A percentile compares a stretch with the other conserved stretches of the same genome.
These are phyloP conservation scores for Hephaestus fuliginosus DNA, from an alignment of 2,797 vertebrate genomes.

Conservation along the genomic window DNA sequence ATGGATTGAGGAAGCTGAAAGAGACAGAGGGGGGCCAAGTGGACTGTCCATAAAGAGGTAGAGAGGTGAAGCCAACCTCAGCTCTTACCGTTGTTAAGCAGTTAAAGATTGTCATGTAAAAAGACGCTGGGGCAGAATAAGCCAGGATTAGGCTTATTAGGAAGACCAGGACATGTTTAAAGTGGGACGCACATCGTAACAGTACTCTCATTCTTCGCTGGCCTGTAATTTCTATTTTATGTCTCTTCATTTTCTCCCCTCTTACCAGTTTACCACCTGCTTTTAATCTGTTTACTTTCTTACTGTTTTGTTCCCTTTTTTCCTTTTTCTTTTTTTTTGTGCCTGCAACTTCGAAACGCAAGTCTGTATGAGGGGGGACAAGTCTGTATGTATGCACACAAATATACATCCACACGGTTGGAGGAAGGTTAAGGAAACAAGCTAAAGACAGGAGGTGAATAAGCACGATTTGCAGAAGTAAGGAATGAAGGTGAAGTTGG, in stretches of 20 bases:
- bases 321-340: slow-evolving; percentile 19
- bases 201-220: neutral
- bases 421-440: neutral
- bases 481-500: slow-evolving; percentile 39
- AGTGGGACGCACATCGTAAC: neutral
- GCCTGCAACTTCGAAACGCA: slow-evolving; percentile 25
- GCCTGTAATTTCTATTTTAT: neutral
- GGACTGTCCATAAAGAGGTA: slow-evolving; percentile 19
- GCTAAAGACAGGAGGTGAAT: slow-evolving; percentile 4
- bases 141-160: slow-evolving; percentile 1
- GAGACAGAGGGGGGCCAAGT: neutral
- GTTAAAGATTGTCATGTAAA: slow-evolving; percentile 44
- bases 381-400: neutral
- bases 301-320: slow-evolving; percentile 37
- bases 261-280: slow-evolving; percentile 2
- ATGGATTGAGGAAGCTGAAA: slow-evolving; percentile 10
- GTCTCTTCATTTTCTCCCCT: neutral
- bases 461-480: slow-evolving; percentile 28
- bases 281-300: slow-evolving; percentile 61
- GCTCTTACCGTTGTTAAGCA: slow-evolving; percentile 46
- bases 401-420: slow-evolving; percentile 5
- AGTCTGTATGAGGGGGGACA: neutral
- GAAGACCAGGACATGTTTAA: slow-evolving; percentile 4
- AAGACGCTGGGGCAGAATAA: slow-evolving; percentile 33
- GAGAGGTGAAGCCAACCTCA: slow-evolving; percentile 51